A percentile compares a stretch with the other conserved stretches of the same genome.
These are phyloP conservation scores for Actinopyga echinites DNA, from an alignment of 53 echinoderm and acorn worm genomes.

Conservation along the genomic window DNA sequence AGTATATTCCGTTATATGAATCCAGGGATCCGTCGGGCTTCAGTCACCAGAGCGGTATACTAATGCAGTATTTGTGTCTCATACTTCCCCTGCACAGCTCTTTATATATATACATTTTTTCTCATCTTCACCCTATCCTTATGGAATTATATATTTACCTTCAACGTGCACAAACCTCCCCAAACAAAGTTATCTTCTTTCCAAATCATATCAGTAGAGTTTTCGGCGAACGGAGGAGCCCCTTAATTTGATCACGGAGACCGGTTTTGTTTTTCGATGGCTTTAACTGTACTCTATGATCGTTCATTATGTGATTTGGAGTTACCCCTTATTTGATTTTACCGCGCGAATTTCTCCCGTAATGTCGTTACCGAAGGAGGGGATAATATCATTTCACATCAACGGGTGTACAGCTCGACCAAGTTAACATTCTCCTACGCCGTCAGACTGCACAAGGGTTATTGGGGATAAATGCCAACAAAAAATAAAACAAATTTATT, in stretches of 20 bases:
- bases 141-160: constrained; percentile 48
- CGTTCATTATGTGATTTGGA: constrained; percentile 97
- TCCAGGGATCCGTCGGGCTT: no score
- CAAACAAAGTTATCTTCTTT: constrained; percentile 48
- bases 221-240: constrained; percentile 52
- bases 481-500: constrained; percentile 31
- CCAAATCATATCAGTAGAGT: constrained; percentile 81
- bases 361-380: constrained; percentile 72
- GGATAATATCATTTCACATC: constrained; percentile 47
- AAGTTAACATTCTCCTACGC: constrained; percentile 26
- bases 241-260: constrained; percentile 91
- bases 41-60: no score
- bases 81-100: background rate
- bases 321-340: constrained; percentile 71
- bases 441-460: constrained; percentile 30
- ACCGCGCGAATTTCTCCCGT: constrained; percentile 64
- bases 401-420: constrained; percentile 32
- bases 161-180: constrained; percentile 34
- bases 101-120: constrained; percentile 36
- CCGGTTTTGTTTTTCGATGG: constrained; percentile 88
- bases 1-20: no score
- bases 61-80: no score
- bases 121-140: constrained; percentile 37
- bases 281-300: constrained; percentile 93
- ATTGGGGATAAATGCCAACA: constrained; percentile 23